phyloP scores from a whole-genome alignment of 2,113 vertebrate species.

The Syrmaticus mikado region DNA sequence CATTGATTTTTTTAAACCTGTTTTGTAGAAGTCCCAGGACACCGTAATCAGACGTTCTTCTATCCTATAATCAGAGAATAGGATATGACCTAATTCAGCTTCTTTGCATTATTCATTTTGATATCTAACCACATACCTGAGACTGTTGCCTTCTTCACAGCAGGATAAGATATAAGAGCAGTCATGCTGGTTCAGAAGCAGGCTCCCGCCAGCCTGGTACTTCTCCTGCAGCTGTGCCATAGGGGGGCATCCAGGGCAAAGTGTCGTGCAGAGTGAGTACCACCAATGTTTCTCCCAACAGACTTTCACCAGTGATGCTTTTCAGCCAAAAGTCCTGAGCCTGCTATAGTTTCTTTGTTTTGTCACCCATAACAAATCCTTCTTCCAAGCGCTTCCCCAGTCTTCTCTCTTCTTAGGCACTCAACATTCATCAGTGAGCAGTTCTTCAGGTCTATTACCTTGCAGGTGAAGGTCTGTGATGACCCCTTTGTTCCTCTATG shows the following conservation, averaged over 20 bases:
- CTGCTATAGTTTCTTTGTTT: background rate
- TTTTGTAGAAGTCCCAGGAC: conserved; percentile 31
- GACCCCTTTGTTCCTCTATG: background rate
- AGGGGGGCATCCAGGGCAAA: fast-evolving
- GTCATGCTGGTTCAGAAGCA: background rate
- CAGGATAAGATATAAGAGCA: background rate
- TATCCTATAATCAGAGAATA: conserved; percentile 34
- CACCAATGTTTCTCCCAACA: background rate
- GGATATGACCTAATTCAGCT: conserved; percentile 23
- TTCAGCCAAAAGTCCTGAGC: background rate
- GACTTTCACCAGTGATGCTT: background rate
- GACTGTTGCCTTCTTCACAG: background rate
- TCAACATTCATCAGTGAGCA: background rate
- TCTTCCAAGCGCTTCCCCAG: background rate
- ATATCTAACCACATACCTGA: conserved; percentile 7
- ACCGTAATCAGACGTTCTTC: background rate
- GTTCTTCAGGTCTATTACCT: background rate
- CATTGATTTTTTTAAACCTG: conserved; percentile 38
- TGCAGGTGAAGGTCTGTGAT: background rate
- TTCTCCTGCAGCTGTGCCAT: fast-evolving
- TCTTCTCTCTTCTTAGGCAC: background rate
- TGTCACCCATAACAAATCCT: background rate
- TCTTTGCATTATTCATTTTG: conserved; percentile 33
- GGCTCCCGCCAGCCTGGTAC: background rate
- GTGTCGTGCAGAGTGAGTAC: fast-evolving